Evolutionary conservation across 2,888 invertebrate species (phyloP).

Genomic region (Drosophila rellima): DNA sequence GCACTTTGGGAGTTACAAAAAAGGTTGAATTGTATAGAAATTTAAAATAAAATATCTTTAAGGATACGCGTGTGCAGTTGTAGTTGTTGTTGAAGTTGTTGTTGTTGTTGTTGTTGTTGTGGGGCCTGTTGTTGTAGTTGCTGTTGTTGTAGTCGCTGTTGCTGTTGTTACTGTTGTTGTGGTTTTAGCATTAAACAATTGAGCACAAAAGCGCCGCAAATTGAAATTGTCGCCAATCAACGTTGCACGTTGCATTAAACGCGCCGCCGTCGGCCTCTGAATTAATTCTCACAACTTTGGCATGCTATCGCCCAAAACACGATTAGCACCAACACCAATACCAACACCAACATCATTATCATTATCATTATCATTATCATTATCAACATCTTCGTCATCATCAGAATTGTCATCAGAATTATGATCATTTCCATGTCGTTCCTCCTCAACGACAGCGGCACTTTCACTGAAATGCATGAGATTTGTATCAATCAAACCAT

Average conservation of each 20-base stretch:
- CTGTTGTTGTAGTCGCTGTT: constrained; percentile 3
- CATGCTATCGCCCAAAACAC: constrained; percentile 20
- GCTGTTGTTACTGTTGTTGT: constrained; percentile 6
- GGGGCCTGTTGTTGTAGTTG: constrained; percentile 1
- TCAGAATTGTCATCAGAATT: background rate
- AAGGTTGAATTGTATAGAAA: background rate
- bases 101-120: background rate
- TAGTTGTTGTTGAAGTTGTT: constrained; percentile 4
- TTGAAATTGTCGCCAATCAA: constrained; percentile 71
- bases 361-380: background rate
- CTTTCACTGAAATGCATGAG: constrained; percentile 90
- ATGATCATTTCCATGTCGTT: background rate
- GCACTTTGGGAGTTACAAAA: constrained; percentile 28
- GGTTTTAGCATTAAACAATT: constrained; percentile 65
- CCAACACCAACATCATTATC: background rate
- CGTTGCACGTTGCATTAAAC: constrained; percentile 53
- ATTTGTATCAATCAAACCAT: constrained; percentile 86
- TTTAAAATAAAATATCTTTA: constrained; percentile 7
- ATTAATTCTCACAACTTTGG: constrained; percentile 84
- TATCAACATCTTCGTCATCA: background rate
- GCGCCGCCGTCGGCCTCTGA: constrained; percentile 62
- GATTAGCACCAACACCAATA: background rate
- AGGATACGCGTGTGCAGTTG: constrained; percentile 18
- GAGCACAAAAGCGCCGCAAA: constrained; percentile 74
- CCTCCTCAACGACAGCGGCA: constrained; percentile 17